Conservation (phyloP, 2,888 invertebrate species). For the Marronus borbonicus region DNA sequence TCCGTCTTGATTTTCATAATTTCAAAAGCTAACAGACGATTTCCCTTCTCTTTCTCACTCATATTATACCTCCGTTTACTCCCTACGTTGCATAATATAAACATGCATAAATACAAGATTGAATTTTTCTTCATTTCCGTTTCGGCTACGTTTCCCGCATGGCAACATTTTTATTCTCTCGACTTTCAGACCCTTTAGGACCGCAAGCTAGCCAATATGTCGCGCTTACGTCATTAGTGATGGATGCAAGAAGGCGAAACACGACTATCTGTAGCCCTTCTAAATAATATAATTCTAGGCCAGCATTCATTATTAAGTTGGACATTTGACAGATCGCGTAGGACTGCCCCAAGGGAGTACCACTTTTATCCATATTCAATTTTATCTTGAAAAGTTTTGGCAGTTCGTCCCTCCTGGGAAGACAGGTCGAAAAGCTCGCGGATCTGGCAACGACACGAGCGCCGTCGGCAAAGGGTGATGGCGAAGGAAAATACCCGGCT, state of each 20-base stretch:
- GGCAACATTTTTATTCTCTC: background rate
- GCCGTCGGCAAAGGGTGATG: constrained; percentile 12
- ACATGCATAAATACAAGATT: constrained; percentile 46
- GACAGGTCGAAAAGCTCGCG: constrained; percentile 30
- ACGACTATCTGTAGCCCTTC: background rate
- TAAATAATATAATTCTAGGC: constrained; percentile 45
- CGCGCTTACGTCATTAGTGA: background rate
- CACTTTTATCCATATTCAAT: constrained; percentile 70
- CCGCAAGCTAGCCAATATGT: background rate
- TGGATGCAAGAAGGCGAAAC: constrained; percentile 9
- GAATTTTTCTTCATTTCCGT: constrained; percentile 50
- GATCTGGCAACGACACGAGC: constrained; percentile 42
- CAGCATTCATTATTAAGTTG: constrained; percentile 60
- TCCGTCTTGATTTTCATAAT: constrained; percentile 59
- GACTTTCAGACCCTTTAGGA: too few species aligned
- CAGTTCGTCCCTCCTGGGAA: constrained; percentile 55
- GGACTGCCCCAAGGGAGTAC: constrained; percentile 62
- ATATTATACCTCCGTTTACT: background rate
- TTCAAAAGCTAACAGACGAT: constrained; percentile 58
- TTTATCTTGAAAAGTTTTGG: constrained; percentile 62
- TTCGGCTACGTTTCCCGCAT: constrained; percentile 23
- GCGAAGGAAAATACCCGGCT: constrained; percentile 35
- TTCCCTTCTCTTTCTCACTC: constrained; percentile 46
- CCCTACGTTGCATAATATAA: background rate
- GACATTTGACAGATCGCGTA: constrained; percentile 60